Conservation (phyloP, 2,113 vertebrate species). For the Antennarius striatus region DNA sequence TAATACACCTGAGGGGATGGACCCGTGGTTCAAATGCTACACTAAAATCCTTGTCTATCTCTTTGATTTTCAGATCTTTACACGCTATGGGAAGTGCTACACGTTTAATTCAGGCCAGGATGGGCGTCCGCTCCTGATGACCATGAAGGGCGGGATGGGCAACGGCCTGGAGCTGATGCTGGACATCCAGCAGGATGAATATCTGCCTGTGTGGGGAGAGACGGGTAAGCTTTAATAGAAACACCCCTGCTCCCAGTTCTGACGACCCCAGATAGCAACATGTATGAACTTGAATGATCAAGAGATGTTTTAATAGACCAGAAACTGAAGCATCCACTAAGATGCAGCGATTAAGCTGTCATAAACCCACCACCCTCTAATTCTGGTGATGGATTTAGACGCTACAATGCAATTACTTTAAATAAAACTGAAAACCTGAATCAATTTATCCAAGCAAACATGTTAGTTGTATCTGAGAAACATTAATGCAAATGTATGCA, state of each 20-base stretch:
- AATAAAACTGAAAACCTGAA: slow-evolving; percentile 20
- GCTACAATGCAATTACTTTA: neutral
- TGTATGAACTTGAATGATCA: no score
- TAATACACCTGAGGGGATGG: neutral
- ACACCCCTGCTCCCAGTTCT: no score
- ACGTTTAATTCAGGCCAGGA: slow-evolving; percentile 95
- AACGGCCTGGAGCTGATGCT: slow-evolving; percentile 98
- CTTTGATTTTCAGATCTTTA: slow-evolving; percentile 88
- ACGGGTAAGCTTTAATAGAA: slow-evolving; percentile 82
- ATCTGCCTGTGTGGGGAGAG: slow-evolving; percentile 97
- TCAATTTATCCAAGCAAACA: slow-evolving; percentile 14
- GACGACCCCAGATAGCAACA: no score
- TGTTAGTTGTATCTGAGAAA: neutral
- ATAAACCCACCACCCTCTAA: neutral
- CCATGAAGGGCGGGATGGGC: slow-evolving; percentile 95
- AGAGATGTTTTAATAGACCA: no score
- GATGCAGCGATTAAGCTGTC: no score
- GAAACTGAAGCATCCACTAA: no score
- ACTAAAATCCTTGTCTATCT: neutral
- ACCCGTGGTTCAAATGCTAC: no score
- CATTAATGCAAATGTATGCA: neutral
- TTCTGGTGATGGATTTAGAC: slow-evolving; percentile 10
- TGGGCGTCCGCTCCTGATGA: slow-evolving; percentile 87
- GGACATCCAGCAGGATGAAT: slow-evolving; percentile 98
- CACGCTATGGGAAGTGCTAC: slow-evolving; percentile 97